Evolutionary conservation across 23 tunicate species (phyloP).

Genomic region (Diplosoma virens): DNA sequence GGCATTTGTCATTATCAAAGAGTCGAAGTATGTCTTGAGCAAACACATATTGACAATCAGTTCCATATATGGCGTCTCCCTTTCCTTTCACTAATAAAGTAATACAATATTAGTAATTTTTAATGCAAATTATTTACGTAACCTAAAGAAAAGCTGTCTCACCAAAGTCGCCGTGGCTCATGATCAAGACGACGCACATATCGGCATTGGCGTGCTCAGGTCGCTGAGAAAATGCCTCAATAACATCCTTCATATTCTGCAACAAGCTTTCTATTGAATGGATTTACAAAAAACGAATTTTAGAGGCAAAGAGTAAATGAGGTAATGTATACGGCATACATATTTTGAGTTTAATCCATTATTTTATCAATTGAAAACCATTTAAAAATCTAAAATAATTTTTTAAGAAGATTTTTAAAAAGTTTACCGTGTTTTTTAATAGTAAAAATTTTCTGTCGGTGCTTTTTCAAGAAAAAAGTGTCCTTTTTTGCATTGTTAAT

Average conservation of each 20-base stretch:
- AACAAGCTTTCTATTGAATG: no score
- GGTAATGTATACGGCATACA: no score
- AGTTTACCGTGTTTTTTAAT: no score
- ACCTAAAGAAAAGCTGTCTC: neutral
- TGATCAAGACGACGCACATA: constrained; percentile 48
- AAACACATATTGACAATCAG: constrained; percentile 5
- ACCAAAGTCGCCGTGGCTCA: constrained; percentile 45
- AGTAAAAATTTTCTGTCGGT: no score
- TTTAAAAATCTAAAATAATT: no score
- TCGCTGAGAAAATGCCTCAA: constrained; percentile 29
- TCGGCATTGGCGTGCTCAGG: neutral
- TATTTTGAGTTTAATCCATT: no score
- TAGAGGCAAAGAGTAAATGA: no score
- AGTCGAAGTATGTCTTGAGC: constrained; percentile 30
- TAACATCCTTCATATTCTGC: constrained; percentile 10
- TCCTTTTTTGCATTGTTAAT: no score
- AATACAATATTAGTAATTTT: neutral
- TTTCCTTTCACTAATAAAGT: neutral
- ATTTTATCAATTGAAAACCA: no score
- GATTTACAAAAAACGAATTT: no score
- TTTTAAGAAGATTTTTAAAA: no score
- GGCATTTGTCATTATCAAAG: constrained; percentile 58
- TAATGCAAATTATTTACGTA: neutral
- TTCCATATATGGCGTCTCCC: constrained; percentile 37
- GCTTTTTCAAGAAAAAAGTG: no score